These are phyloP conservation scores for Agonopterix alstromeriana DNA, from an alignment of 2,888 invertebrate genomes.

Conservation along the genomic window DNA sequence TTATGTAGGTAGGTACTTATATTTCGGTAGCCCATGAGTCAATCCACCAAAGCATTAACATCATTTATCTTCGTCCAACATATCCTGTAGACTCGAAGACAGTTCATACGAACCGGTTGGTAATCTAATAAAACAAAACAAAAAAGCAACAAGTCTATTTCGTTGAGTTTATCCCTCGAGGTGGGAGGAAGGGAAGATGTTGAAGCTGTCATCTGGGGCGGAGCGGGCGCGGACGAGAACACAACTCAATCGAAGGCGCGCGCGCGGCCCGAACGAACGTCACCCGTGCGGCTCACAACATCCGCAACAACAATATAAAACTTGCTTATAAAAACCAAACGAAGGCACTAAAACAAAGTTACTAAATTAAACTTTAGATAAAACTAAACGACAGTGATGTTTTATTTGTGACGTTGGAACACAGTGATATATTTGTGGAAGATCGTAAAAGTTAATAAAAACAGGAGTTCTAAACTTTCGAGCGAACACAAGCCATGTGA, in stretches of 20 bases:
- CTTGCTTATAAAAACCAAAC: neutral
- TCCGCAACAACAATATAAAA: slow-evolving; percentile 15
- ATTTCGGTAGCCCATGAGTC: neutral
- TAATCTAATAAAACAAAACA: slow-evolving; percentile 48
- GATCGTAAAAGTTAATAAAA: slow-evolving; percentile 50
- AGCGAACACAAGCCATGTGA: slow-evolving; percentile 67
- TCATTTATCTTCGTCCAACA: slow-evolving; percentile 33
- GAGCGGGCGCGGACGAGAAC: slow-evolving; percentile 30
- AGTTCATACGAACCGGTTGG: slow-evolving; percentile 41
- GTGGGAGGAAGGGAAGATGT: slow-evolving; percentile 8
- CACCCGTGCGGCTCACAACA: slow-evolving; percentile 10
- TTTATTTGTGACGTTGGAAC: slow-evolving; percentile 31
- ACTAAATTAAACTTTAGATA: slow-evolving; percentile 19
- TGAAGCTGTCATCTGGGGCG: slow-evolving; percentile 60
- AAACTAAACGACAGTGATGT: slow-evolving; percentile 29
- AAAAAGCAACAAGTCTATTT: slow-evolving; percentile 63
- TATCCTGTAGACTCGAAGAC: slow-evolving; percentile 34
- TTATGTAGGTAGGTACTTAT: neutral
- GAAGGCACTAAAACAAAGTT: slow-evolving; percentile 7
- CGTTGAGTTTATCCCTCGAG: slow-evolving; percentile 15
- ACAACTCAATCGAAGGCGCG: slow-evolving; percentile 45
- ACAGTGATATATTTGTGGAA: slow-evolving; percentile 48
- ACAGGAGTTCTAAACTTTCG: slow-evolving; percentile 58
- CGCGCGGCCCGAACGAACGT: slow-evolving; percentile 41
- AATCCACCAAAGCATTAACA: slow-evolving; percentile 7